These are phyloP conservation scores for Baccha elongata DNA, from an alignment of 2,888 invertebrate genomes.

Conservation along the genomic window DNA sequence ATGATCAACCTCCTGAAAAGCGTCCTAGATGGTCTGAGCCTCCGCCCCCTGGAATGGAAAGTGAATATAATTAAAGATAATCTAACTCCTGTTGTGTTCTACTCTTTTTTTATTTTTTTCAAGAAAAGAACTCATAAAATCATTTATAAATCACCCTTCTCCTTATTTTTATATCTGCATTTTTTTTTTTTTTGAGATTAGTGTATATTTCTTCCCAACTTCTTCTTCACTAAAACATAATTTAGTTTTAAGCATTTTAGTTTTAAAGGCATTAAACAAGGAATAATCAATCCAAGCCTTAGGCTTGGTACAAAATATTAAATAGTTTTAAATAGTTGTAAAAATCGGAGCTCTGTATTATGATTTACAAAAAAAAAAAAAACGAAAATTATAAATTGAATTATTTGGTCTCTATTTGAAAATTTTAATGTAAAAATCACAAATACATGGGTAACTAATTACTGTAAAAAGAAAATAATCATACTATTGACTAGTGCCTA, in stretches of 20 bases:
- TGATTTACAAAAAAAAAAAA: slow-evolving; percentile 15
- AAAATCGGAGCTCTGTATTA: slow-evolving; percentile 10
- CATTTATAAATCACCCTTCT: slow-evolving; percentile 29
- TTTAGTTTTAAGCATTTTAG: slow-evolving; percentile 48
- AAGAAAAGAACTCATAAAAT: slow-evolving; percentile 33
- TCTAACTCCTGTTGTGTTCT: slow-evolving; percentile 20
- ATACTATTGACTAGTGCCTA: slow-evolving; percentile 65
- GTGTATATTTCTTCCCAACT: slow-evolving; percentile 35
- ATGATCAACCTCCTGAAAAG: slow-evolving; percentile 70
- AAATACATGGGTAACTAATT: slow-evolving; percentile 2
- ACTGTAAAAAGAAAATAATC: slow-evolving; percentile 50
- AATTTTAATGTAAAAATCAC: not conserved
- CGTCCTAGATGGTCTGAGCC: slow-evolving; percentile 75
- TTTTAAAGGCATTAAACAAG: slow-evolving; percentile 34
- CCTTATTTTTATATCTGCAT: slow-evolving; percentile 23
- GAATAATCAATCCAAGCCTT: slow-evolving; percentile 34
- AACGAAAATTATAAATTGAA: not conserved
- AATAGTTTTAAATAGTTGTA: slow-evolving; percentile 52
- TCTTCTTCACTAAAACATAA: slow-evolving; percentile 30
- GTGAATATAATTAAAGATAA: slow-evolving; percentile 69
- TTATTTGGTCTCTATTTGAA: slow-evolving; percentile 16
- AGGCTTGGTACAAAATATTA: slow-evolving; percentile 63
- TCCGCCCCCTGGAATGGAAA: slow-evolving; percentile 77
- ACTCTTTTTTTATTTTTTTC: not conserved
- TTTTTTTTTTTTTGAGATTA: slow-evolving; percentile 24